A percentile compares a stretch with the other conserved stretches of the same genome.
Evolutionary conservation across 1,140 invertebrate genomes (phyloP).

Genomic region (Armadillidium nasatum): DNA sequence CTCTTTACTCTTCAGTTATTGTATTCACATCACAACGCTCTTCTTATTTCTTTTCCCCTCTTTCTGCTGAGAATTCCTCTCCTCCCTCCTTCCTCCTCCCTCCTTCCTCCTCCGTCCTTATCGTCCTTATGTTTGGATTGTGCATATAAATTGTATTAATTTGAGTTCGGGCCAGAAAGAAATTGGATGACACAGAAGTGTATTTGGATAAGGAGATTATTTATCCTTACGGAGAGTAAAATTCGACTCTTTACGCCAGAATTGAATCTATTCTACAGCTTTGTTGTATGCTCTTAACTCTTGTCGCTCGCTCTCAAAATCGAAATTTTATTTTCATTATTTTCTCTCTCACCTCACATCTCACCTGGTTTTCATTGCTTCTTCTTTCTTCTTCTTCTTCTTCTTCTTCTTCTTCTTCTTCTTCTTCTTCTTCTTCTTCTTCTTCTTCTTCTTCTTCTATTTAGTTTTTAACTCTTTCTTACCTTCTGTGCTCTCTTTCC

Average conservation of each 20-base stretch:
- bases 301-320: no score
- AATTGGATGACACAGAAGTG: slow-evolving; percentile 12
- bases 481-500: no score
- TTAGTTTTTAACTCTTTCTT: no score
- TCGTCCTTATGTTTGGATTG: slow-evolving; percentile 9
- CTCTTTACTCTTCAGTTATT: neutral
- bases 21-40: neutral
- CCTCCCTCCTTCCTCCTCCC: neutral
- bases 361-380: no score
- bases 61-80: neutral
- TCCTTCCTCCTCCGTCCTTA: neutral
- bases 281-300: neutral
- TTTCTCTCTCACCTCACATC: no score
- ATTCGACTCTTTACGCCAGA: neutral
- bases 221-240: neutral
- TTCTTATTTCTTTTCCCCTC: neutral
- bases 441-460: no score
- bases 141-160: slow-evolving; percentile 14
- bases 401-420: no score
- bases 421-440: no score
- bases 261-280: neutral
- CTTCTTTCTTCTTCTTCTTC: no score
- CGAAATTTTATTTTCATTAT: no score
- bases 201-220: slow-evolving; percentile 7
- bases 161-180: slow-evolving; percentile 11